A percentile compares a stretch with the other conserved stretches of the same genome.
phyloP scores from a whole-genome alignment of 2,888 invertebrate species.

The Oxycera nigricornis region DNA sequence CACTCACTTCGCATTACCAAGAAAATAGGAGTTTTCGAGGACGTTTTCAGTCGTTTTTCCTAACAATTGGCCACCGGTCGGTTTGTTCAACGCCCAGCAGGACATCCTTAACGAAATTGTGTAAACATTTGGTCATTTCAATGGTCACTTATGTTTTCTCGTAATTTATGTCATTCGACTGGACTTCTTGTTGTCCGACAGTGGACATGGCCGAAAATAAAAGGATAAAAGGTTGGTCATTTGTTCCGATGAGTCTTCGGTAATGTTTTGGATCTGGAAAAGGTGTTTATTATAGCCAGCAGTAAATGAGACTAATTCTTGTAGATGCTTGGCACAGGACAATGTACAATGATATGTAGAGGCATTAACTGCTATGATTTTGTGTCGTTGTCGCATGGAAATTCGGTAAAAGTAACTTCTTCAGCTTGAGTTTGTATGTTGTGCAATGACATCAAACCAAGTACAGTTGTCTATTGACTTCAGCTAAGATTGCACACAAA shows the following conservation, averaged over 20 bases:
- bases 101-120: slow-evolving; percentile 46
- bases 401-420: background rate
- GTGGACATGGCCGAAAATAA: background rate
- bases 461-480: too few species aligned
- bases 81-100: slow-evolving; percentile 36
- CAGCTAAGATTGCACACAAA: too few species aligned
- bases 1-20: slow-evolving; percentile 8
- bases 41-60: slow-evolving; percentile 33
- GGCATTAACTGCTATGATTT: background rate
- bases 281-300: slow-evolving; percentile 49
- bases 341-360: slow-evolving; percentile 7
- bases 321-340: slow-evolving; percentile 8
- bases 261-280: slow-evolving; percentile 40
- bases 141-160: slow-evolving; percentile 50
- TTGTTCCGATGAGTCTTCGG: slow-evolving; percentile 31
- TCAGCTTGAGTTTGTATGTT: background rate
- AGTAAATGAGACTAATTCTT: slow-evolving; percentile 50
- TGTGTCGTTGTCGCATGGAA: background rate
- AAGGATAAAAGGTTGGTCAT: slow-evolving; percentile 36
- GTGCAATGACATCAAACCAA: background rate
- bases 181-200: slow-evolving; percentile 43
- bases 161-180: slow-evolving; percentile 49
- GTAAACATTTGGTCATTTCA: slow-evolving; percentile 51
- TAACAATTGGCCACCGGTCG: slow-evolving; percentile 35
- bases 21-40: slow-evolving; percentile 23